A percentile compares a stretch with the other conserved stretches of the same genome.
These are phyloP conservation scores for Spilosoma lubricipeda DNA, from an alignment of 2,888 invertebrate species.

Conservation along the genomic window DNA sequence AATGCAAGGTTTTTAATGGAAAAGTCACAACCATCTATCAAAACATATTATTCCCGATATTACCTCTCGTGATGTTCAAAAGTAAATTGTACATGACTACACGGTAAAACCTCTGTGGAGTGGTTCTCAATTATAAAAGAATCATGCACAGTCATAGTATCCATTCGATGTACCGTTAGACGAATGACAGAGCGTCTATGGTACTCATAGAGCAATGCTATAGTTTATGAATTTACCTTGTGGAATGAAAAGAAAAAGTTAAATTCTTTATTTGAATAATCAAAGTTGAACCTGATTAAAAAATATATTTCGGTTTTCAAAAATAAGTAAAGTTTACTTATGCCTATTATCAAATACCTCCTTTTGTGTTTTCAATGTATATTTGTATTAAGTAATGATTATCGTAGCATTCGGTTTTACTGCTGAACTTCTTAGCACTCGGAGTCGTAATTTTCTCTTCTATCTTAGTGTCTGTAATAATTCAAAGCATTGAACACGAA, in stretches of 20 bases:
- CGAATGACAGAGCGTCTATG: conserved; percentile 68
- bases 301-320: background rate
- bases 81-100: conserved; percentile 44
- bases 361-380: background rate
- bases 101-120: conserved; percentile 40
- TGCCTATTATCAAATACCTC: background rate
- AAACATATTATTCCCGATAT: conserved; percentile 28
- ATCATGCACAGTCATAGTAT: conserved; percentile 80
- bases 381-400: background rate
- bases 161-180: conserved; percentile 76
- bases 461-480: background rate
- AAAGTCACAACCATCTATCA: background rate
- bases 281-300: background rate
- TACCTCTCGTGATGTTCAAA: conserved; percentile 40
- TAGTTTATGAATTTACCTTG: conserved; percentile 22
- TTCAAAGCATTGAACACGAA: background rate
- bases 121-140: conserved; percentile 76
- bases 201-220: conserved; percentile 10
- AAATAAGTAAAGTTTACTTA: background rate
- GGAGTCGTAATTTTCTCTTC: background rate
- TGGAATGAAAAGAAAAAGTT: conserved; percentile 15
- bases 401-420: background rate
- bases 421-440: background rate
- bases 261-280: conserved; percentile 9
- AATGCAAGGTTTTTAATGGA: background rate